Evolutionary conservation across 2,888 invertebrate species (phyloP).

Genomic region (Dione juno): DNA sequence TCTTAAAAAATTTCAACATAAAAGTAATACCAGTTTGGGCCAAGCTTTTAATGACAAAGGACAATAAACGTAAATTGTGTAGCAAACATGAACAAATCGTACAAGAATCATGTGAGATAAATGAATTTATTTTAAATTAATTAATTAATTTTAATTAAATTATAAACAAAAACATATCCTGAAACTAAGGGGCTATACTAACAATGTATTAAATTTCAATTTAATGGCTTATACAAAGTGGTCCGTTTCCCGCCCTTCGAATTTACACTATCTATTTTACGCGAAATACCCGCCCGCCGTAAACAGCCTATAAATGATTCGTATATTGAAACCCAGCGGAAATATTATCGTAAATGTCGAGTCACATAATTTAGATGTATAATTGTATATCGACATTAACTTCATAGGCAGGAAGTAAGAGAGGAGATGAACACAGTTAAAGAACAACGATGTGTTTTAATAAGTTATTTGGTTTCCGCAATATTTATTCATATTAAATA

Average conservation of each 20-base stretch:
- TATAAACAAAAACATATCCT: neutral
- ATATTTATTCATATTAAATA: too few relatives aligned
- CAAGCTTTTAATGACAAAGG: too few relatives aligned
- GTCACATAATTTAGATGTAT: neutral
- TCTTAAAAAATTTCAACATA: too few relatives aligned
- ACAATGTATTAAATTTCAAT: conserved; percentile 16
- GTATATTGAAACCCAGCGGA: neutral
- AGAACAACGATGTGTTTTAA: too few relatives aligned
- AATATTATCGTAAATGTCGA: neutral
- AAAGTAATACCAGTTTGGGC: too few relatives aligned
- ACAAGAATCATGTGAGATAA: too few relatives aligned
- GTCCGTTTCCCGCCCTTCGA: neutral
- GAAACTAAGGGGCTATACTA: neutral
- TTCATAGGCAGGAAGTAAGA: too few relatives aligned
- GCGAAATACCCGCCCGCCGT: neutral
- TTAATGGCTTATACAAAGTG: conserved; percentile 10
- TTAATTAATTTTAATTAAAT: neutral
- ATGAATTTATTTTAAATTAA: neutral
- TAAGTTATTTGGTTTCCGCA: too few relatives aligned
- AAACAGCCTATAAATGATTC: conserved; percentile 19
- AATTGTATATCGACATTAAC: too few relatives aligned
- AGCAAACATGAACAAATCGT: too few relatives aligned
- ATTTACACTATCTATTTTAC: conserved; percentile 4
- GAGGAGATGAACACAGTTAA: too few relatives aligned
- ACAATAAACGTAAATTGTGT: too few relatives aligned